Base-by-base conservation (phyloP, 2,797 vertebrate species). In the Anguilla pacifica region DNA sequence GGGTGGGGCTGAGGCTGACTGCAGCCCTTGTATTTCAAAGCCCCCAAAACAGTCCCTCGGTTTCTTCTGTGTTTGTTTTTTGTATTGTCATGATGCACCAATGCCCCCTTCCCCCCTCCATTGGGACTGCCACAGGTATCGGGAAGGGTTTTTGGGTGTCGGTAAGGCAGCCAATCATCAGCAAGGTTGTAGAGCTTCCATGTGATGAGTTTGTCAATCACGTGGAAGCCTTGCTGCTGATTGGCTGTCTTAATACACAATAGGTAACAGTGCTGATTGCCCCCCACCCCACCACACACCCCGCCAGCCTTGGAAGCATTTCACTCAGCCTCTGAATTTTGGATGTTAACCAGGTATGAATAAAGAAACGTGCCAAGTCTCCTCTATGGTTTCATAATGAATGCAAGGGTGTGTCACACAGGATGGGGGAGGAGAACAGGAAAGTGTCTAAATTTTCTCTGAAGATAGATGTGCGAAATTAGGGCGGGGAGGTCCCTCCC, bases 11-110 rank as follows among this genome's bases (percentile, higher is more conserved):
- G 31, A 31, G 35, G 31, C 46, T 28, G 11, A 13, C 4, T 51
- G 49, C 49, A 51, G 49, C 4, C 3, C 74, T 91, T 86, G 89
- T 91, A 92, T 94, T 93, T 93, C 91, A 92, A 93, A 93, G 85
- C 83, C 86, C 67, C 67, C 86, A 89, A 91, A 92, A 89, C 22
- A 84, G 70, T 39, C 88, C 88, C 85, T 35, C 28, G 17, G n/a
- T 55, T 87, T 88, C 85, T 85, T 89, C 84, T 88, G 35, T 86
- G 35, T 86, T 83, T 90, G 79, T 55, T 85, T 83, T 89, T 86
- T 88, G 70, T 86, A 9, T 51, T 51, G 4, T 35, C 35, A 35
- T 35, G 35, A 35, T 51, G 9, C 82, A 87, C 82, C 88, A 67
- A 39, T 49, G 49, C 84, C 49, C 49, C 4, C 49, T 1, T 15